Conservation (phyloP, 2,113 vertebrate genomes). For the Hydropotes inermis region DNA sequence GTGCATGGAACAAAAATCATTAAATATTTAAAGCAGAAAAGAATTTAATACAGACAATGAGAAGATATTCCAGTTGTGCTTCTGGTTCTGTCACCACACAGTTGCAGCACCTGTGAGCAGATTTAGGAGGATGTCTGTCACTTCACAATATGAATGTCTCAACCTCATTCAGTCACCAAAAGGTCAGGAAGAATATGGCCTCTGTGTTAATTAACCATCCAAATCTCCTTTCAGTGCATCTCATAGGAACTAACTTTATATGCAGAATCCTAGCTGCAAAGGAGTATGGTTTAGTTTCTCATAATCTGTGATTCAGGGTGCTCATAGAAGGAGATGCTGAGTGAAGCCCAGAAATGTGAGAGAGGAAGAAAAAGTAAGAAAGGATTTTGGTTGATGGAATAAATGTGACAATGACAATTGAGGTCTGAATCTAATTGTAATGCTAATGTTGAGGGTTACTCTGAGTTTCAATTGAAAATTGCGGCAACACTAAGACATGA, state of each 20-base stretch:
- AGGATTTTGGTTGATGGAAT: neutral
- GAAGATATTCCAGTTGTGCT: neutral
- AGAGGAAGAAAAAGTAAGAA: neutral
- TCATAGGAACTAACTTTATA: neutral
- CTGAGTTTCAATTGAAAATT: neutral
- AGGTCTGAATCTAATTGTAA: neutral
- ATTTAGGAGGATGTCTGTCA: neutral
- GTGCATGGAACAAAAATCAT: neutral
- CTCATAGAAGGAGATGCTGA: neutral
- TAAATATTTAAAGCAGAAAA: neutral
- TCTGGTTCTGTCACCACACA: neutral
- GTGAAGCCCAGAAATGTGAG: neutral
- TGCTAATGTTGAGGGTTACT: neutral
- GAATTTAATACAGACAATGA: neutral
- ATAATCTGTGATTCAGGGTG: neutral
- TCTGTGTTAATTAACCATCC: neutral
- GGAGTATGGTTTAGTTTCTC: neutral
- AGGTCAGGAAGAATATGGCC: neutral
- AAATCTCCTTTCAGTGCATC: neutral
- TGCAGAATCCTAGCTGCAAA: neutral
- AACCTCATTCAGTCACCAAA: neutral
- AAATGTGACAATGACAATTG: neutral
- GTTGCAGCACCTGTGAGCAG: neutral
- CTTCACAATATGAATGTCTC: neutral
- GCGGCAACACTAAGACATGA: neutral